Evolutionary conservation across 2,113 vertebrate genomes (phyloP).

Genomic region (Tonatia bakeri): DNA sequence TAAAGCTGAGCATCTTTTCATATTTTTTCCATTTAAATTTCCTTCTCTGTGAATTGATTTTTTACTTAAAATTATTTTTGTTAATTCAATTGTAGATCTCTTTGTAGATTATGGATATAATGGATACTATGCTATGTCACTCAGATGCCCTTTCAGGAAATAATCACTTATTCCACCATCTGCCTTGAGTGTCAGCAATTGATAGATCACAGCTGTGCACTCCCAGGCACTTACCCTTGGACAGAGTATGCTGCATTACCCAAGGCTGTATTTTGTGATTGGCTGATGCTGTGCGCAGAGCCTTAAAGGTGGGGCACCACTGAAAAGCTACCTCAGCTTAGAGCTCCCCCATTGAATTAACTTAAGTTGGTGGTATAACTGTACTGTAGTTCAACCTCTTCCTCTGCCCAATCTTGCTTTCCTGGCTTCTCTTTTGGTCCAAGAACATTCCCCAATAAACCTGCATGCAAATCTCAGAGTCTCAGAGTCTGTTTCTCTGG

Average conservation of each 20-base stretch:
- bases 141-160: not conserved
- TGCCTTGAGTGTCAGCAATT: not conserved
- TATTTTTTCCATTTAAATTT: slow-evolving; percentile 6
- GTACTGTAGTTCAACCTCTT: not conserved
- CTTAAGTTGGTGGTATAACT: not conserved
- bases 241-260: not conserved
- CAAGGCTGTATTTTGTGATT: not conserved
- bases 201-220: not conserved
- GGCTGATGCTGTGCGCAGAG: not conserved
- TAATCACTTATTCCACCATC: not conserved
- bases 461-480: not conserved
- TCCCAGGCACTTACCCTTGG: not conserved
- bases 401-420: not conserved
- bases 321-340: not conserved
- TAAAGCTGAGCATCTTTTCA: not conserved
- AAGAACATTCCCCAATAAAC: not conserved
- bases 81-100: not conserved
- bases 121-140: not conserved
- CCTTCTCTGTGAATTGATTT: not conserved
- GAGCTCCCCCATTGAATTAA: not conserved
- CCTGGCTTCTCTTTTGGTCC: not conserved
- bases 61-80: slow-evolving; percentile 4
- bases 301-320: not conserved
- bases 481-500: not conserved
- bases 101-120: not conserved